Base-by-base conservation (phyloP, 2,888 invertebrate genomes). In the Dicycla oo region DNA sequence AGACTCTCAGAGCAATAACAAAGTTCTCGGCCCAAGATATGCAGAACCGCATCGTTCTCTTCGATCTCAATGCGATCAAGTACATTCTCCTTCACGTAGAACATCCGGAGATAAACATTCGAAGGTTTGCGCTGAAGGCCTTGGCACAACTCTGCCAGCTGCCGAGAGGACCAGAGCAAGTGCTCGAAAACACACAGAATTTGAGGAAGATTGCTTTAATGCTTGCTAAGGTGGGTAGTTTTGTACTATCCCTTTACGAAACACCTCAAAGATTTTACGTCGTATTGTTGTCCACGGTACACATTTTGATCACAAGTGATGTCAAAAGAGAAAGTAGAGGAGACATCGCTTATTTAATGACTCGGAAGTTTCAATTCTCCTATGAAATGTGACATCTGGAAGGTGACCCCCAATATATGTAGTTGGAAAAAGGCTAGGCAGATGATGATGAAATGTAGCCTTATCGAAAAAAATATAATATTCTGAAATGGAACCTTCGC, bases 91-190 rank as follows among this genome's bases (percentile, higher is more conserved):
- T 87, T 0, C 95, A 95, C 69, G 86, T 95, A 18, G 94, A 95
- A 3, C 93, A 95, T 64, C 23, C 82, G 0, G 95, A 95, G 82
- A 60, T 94, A 67, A 96, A 95, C 70, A 92, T 95, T 62, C 90
- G 89, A 67, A 93, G 97, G 85, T 97, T 96, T 71, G 94, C 96
- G 0, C 86, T 96, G 45, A 96, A 96, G 82, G 93, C 96, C 0
- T 78, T 97, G 49, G 96, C 96, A 0, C 96, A 96, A 84, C 92
- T 97, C 79, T 93, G 96, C 57, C 94, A 95, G 80, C 84, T 96
- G 71, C 93, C 95, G 0, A 89, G 87, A 51, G 96, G 96, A 0
- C 96, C 94, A 0, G 94, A 95, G 65, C 94, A 95, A 77, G 93
- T 97, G 20, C 81, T 96, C 49, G 87, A 81, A 0, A 88, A 94